Conservation (phyloP, 2,797 vertebrate genomes). For the Scolopax bukidnonensis region DNA sequence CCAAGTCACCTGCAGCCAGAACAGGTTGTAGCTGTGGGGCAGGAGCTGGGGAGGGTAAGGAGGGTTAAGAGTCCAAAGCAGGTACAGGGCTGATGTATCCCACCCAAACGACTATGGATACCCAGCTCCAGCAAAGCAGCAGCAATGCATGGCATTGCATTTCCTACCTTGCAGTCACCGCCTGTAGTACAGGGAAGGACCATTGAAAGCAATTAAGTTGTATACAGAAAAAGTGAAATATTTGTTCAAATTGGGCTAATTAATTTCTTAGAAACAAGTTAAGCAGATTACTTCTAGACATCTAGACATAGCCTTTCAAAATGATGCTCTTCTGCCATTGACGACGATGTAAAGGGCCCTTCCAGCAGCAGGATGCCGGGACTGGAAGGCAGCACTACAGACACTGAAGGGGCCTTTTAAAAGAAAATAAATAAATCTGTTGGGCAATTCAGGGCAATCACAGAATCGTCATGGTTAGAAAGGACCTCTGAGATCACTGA, state of each 20-base stretch:
- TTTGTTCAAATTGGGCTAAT: not conserved
- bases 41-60: not conserved
- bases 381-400: accelerated
- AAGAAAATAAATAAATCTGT: not conserved
- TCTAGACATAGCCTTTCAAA: not conserved
- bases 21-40: not conserved
- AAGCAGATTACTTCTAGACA: not conserved
- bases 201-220: not conserved
- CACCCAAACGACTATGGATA: not conserved
- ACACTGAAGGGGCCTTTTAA: accelerated
- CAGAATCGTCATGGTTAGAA: no score
- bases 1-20: not conserved
- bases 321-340: not conserved
- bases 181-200: not conserved
- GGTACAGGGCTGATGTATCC: not conserved
- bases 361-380: no score
- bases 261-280: not conserved
- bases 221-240: not conserved
- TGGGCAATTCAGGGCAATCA: accelerated
- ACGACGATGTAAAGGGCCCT: accelerated
- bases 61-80: no score
- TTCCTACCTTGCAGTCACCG: no score
- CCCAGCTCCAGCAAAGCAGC: not conserved
- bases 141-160: not conserved
- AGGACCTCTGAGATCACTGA: no score